Conservation (phyloP, 2,797 vertebrate genomes). For the Tolypeutes matacus region DNA sequence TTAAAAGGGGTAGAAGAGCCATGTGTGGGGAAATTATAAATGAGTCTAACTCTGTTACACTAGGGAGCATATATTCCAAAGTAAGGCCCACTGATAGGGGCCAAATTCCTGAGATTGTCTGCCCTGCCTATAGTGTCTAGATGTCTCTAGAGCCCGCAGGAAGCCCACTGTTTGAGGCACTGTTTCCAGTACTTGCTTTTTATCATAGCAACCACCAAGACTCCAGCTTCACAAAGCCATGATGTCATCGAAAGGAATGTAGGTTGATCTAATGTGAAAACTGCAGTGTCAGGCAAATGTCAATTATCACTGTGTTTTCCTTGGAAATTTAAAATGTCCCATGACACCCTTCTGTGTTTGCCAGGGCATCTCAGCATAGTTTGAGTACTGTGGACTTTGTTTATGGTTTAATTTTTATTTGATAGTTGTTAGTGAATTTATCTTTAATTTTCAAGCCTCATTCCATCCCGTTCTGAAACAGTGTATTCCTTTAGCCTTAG, state of each 20-base stretch:
- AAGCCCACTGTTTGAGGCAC: no score
- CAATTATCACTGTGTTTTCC: background rate
- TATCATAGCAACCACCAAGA: background rate
- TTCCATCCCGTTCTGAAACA: background rate
- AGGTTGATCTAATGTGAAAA: background rate
- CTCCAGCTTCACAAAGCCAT: background rate
- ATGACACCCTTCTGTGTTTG: background rate
- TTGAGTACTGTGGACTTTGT: background rate
- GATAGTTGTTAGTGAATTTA: background rate
- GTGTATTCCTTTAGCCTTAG: background rate
- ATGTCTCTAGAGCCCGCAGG: no score
- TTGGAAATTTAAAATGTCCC: background rate
- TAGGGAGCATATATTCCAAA: no score
- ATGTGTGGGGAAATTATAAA: no score
- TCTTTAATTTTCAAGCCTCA: background rate
- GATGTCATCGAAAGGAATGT: background rate
- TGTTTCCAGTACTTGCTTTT: slow-evolving; percentile 1
- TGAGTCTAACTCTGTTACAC: no score
- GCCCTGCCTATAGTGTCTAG: no score
- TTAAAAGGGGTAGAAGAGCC: no score
- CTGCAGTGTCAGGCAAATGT: background rate
- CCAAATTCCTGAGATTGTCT: no score
- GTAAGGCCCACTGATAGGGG: no score
- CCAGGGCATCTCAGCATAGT: background rate
- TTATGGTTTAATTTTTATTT: background rate